A percentile compares a stretch with the other conserved stretches of the same genome.
phyloP scores from a whole-genome alignment of 2,113 vertebrate genomes.

The Campylomormyrus tamandua region DNA sequence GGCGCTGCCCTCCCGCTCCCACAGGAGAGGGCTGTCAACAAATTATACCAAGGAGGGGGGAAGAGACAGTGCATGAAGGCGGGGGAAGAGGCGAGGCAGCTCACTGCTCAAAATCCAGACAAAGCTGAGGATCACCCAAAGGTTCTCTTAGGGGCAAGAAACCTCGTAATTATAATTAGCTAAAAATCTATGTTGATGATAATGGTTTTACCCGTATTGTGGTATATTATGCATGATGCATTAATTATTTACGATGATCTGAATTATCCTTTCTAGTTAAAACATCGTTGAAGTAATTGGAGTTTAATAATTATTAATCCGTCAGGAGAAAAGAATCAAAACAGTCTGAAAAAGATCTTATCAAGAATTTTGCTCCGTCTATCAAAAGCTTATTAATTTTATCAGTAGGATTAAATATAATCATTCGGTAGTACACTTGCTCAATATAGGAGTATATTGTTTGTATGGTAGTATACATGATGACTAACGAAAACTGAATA shows the following conservation, averaged over 20 bases:
- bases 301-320: neutral
- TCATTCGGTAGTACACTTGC: neutral
- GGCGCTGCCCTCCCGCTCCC: slow-evolving; percentile 45
- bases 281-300: neutral
- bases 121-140: slow-evolving; percentile 59
- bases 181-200: neutral
- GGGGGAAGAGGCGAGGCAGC: slow-evolving; percentile 39
- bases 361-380: neutral
- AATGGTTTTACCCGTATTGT: neutral
- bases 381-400: neutral
- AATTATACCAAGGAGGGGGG: slow-evolving; percentile 56
- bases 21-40: slow-evolving; percentile 55
- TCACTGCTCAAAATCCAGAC: slow-evolving; percentile 61
- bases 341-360: neutral
- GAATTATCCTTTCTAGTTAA: neutral
- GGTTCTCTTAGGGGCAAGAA: slow-evolving; percentile 54
- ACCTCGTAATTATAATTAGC: neutral
- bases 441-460: neutral
- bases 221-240: neutral
- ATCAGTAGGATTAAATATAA: neutral
- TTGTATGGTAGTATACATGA: neutral
- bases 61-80: neutral
- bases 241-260: neutral
- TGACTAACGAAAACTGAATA: neutral
- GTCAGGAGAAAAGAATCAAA: neutral